Conservation (phyloP, 1,140 invertebrate genomes). For the Colletes gigas region DNA sequence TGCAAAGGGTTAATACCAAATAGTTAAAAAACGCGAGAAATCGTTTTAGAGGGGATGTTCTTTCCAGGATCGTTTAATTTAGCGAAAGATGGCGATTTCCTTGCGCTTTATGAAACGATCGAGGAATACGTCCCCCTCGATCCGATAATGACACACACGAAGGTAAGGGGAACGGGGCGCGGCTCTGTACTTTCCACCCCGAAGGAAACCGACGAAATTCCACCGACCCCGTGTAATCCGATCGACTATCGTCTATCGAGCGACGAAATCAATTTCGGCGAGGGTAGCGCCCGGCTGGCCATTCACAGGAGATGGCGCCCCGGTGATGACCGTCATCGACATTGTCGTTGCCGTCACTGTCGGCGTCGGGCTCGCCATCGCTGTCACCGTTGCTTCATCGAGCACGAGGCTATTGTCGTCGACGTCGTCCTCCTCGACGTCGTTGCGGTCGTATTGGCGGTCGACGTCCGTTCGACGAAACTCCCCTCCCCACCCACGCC, state of each 20-base stretch:
- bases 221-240: constrained; percentile 12
- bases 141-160: too few relatives aligned
- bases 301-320: constrained; percentile 39
- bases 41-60: too few relatives aligned
- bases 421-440: constrained; percentile 21
- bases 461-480: constrained; percentile 4
- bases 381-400: constrained; percentile 51
- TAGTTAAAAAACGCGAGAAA: too few relatives aligned
- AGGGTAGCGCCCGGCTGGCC: constrained; percentile 3
- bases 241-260: constrained; percentile 19
- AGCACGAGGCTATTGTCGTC: constrained; percentile 39
- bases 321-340: constrained; percentile 48
- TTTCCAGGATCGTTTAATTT: too few relatives aligned
- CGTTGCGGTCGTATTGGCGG: constrained; percentile 34
- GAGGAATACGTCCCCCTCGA: too few relatives aligned
- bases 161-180: too few relatives aligned
- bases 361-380: constrained; percentile 44
- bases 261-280: constrained; percentile 48
- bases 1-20: too few relatives aligned
- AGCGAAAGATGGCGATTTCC: too few relatives aligned
- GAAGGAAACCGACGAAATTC: constrained; percentile 26
- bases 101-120: too few relatives aligned
- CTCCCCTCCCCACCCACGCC: neutral
- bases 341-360: constrained; percentile 54
- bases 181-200: neutral